A percentile compares a stretch with the other conserved stretches of the same genome.
phyloP scores from a whole-genome alignment of 2,888 invertebrate species.

The Marronus borbonicus region DNA sequence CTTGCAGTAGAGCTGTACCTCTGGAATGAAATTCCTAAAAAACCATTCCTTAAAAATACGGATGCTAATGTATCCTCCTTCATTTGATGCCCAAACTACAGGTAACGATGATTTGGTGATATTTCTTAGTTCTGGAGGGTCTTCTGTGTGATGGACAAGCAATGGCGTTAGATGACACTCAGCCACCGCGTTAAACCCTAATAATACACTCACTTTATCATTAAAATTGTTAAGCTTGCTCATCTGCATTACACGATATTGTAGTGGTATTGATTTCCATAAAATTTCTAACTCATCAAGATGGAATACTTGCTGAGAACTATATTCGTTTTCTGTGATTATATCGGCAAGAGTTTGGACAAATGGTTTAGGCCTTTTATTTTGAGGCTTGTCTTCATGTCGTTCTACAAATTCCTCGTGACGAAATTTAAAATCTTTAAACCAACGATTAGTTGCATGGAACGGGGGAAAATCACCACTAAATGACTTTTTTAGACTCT shows the following conservation, averaged over 20 bases:
- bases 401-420: not conserved
- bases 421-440: not conserved
- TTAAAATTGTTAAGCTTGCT: slow-evolving; percentile 4
- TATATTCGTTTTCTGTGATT: too few species aligned
- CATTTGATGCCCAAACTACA: slow-evolving; percentile 15
- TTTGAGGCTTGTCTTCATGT: not conserved
- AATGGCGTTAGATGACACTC: slow-evolving; percentile 8
- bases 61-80: not conserved
- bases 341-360: too few species aligned
- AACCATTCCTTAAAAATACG: too few species aligned
- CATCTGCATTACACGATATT: not conserved
- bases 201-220: slow-evolving; percentile 4
- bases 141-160: not conserved
- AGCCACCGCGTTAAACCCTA: slow-evolving; percentile 3
- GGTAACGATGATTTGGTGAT: slow-evolving; percentile 20
- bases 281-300: slow-evolving; percentile 5
- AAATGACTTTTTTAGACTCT: not conserved
- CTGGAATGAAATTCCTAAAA: too few species aligned
- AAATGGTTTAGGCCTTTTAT: too few species aligned
- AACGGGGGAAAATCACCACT: slow-evolving; percentile 7
- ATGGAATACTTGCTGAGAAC: not conserved
- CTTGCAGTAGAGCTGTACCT: too few species aligned
- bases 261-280: slow-evolving; percentile 20
- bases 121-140: slow-evolving; percentile 13
- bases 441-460: slow-evolving; percentile 9